Conservation (phyloP, 1,140 invertebrate species). For the Scaptomyza graminum region DNA sequence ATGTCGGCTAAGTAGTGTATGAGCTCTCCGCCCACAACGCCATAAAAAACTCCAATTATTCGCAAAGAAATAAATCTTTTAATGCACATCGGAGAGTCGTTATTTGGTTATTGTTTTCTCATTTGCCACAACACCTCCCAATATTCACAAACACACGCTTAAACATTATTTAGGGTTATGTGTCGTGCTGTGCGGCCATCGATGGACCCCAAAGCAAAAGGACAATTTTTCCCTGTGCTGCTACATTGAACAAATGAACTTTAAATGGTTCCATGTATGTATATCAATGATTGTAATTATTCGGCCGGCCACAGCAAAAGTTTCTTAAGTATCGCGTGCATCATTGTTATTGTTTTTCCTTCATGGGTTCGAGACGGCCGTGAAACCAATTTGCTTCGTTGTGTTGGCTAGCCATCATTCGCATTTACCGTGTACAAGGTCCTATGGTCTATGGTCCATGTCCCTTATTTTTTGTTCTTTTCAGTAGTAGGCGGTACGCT, state of each 20-base stretch:
- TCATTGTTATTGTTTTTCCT: conserved; percentile 76
- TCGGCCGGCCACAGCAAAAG: conserved; percentile 59
- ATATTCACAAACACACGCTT: conserved; percentile 22
- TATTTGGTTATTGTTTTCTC: conserved; percentile 81
- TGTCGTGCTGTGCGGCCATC: conserved; percentile 60
- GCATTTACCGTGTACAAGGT: conserved; percentile 1
- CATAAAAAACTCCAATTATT: conserved; percentile 78
- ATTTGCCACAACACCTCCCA: conserved; percentile 75
- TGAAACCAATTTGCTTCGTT: conserved; percentile 48
- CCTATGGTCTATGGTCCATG: neutral
- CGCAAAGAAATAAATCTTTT: conserved; percentile 83
- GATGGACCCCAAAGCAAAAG: conserved; percentile 33
- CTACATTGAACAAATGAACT: conserved; percentile 53
- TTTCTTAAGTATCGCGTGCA: conserved; percentile 80
- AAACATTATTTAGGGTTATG: conserved; percentile 9
- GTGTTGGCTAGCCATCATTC: conserved; percentile 40
- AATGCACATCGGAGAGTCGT: conserved; percentile 82
- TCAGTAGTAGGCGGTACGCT: conserved; percentile 67
- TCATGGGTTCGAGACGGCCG: neutral
- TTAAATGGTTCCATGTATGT: conserved; percentile 39
- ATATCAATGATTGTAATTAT: conserved; percentile 82
- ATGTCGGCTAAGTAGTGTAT: neutral
- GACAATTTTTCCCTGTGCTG: conserved; percentile 51
- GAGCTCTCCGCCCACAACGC: conserved; percentile 20
- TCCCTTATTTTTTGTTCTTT: conserved; percentile 37